Conservation (phyloP, 2,797 vertebrate genomes). For the Cossypha heuglini region DNA sequence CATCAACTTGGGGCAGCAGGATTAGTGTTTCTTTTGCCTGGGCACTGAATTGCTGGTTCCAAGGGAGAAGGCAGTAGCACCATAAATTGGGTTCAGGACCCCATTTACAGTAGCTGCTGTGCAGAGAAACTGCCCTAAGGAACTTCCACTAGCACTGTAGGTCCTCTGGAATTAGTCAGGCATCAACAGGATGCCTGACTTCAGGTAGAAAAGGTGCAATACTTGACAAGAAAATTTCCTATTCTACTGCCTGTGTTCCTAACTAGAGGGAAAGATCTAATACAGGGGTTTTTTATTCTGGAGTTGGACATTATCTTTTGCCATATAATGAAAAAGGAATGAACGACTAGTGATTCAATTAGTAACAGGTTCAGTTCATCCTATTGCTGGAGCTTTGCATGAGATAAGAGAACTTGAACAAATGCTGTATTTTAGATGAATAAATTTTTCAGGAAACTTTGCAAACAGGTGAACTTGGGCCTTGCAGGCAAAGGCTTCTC, state of each 20-base stretch:
- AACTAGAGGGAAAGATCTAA: neutral
- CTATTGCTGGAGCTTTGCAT: neutral
- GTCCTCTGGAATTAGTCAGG: neutral
- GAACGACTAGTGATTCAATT: neutral
- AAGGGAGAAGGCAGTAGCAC: neutral
- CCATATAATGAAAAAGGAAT: neutral
- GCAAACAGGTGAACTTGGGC: neutral
- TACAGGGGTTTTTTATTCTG: rapidly evolving
- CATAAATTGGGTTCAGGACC: neutral
- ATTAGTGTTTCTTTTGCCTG: neutral
- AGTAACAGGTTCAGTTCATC: neutral
- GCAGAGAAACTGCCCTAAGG: neutral
- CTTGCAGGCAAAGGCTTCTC: neutral
- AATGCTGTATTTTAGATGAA: neutral
- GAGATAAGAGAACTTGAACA: neutral
- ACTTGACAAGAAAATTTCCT: neutral
- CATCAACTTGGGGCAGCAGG: neutral
- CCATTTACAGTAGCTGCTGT: neutral
- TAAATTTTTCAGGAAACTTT: neutral
- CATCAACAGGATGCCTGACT: neutral
- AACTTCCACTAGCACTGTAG: neutral
- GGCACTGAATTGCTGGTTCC: neutral
- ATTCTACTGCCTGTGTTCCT: no score
- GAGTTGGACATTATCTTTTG: neutral
- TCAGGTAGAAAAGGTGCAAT: neutral